phyloP scores from a whole-genome alignment of 1,140 invertebrate species.

The Drosophila watanabei region DNA sequence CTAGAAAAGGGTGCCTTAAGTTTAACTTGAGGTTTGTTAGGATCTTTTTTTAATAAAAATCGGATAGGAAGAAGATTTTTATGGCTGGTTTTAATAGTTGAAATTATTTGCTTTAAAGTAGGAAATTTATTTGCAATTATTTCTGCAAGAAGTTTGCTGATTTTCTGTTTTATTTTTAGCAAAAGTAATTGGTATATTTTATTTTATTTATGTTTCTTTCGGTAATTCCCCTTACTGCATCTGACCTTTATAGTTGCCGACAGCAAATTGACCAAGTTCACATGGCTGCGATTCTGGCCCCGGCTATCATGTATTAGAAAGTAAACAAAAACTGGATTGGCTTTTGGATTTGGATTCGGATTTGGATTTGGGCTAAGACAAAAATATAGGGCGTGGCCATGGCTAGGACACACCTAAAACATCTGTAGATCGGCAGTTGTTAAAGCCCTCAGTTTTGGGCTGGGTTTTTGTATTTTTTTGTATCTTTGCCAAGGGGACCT shows the following conservation, averaged over 20 bases:
- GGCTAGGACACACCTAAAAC: conserved; percentile 57
- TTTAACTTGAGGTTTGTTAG: background rate
- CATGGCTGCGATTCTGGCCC: conserved; percentile 61
- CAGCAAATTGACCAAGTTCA: conserved; percentile 70
- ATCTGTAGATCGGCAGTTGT: conserved; percentile 21
- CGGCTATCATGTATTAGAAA: conserved; percentile 74
- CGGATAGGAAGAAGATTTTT: background rate
- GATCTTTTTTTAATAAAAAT: conserved; percentile 1
- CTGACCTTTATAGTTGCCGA: conserved; percentile 63
- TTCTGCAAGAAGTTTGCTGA: background rate
- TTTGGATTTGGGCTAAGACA: conserved; percentile 47
- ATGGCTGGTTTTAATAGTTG: background rate
- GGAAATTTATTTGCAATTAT: background rate
- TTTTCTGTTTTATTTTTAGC: background rate
- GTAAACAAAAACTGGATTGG: conserved; percentile 44
- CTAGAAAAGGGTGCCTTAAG: conserved; percentile 14
- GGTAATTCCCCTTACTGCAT: conserved; percentile 4
- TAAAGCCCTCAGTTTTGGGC: conserved; percentile 46
- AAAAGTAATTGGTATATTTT: background rate
- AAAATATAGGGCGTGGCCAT: conserved; percentile 31
- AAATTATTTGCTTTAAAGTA: background rate
- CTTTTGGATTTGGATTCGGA: conserved; percentile 2
- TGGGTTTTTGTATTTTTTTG: conserved; percentile 30
- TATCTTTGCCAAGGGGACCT: conserved; percentile 30
- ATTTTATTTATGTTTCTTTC: conserved; percentile 5